These are phyloP conservation scores for Laticauda colubrina DNA, from an alignment of 2,113 vertebrate species.

Conservation along the genomic window DNA sequence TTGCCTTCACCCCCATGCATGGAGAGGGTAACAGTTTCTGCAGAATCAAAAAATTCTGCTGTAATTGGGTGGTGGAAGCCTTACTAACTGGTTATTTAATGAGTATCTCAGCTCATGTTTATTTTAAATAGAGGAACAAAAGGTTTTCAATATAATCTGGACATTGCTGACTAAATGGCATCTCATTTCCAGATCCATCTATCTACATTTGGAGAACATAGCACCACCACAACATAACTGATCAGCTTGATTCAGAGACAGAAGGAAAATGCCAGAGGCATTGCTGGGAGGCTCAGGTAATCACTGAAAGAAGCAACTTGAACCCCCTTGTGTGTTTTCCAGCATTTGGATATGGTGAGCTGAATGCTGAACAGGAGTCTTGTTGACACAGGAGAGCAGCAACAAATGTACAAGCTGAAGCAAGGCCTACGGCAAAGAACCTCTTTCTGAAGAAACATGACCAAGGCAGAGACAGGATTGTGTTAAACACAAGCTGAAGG, in stretches of 20 bases:
- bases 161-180: constrained; percentile 37
- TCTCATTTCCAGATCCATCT: constrained; percentile 23
- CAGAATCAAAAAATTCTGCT: not conserved
- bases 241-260: constrained; percentile 54
- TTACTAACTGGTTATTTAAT: constrained; percentile 23
- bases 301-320: constrained; percentile 28
- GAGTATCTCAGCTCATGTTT: constrained; percentile 48
- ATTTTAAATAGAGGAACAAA: constrained; percentile 54
- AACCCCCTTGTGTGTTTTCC: not conserved
- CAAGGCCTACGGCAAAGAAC: not conserved
- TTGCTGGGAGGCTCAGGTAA: constrained; percentile 23
- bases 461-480: not conserved
- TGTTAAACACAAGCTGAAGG: not conserved
- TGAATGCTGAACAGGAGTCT: constrained; percentile 21
- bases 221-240: constrained; percentile 37
- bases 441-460: constrained; percentile 8
- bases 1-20: not conserved
- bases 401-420: constrained; percentile 29
- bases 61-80: constrained; percentile 33
- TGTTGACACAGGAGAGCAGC: constrained; percentile 3
- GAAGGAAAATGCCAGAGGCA: constrained; percentile 35
- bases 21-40: not conserved
- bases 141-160: constrained; percentile 50
- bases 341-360: not conserved
- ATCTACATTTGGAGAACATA: constrained; percentile 42